Percentiles rank a stretch among this genome's conserved stretches.
phyloP scores from a whole-genome alignment of 2,797 vertebrate species.

The Meriones psammophilus region DNA sequence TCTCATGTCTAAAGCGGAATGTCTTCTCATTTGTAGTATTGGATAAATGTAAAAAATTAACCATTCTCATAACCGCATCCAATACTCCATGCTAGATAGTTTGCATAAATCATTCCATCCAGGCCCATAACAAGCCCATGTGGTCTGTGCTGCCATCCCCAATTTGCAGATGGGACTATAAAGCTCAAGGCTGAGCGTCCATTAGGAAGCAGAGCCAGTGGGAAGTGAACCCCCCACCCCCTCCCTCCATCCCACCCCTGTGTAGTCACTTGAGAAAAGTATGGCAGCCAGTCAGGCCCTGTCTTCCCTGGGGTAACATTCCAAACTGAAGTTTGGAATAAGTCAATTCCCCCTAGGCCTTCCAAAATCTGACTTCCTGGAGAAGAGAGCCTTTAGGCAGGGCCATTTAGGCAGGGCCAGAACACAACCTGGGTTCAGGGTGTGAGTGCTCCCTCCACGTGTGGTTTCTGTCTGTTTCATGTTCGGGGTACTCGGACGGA shows the following conservation, averaged over 20 bases:
- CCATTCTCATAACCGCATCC: slow-evolving; percentile 11
- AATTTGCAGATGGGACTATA: neutral
- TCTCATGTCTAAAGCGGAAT: slow-evolving; percentile 18
- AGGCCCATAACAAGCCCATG: neutral
- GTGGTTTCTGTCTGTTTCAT: neutral
- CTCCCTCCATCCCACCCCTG: neutral
- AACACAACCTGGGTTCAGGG: neutral
- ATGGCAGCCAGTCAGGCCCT: neutral
- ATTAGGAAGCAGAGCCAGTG: neutral
- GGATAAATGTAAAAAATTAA: slow-evolving; percentile 31
- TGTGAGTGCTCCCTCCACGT: neutral
- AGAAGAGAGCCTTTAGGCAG: neutral
- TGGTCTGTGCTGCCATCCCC: neutral
- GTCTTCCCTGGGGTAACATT: neutral
- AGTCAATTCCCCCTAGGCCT: neutral
- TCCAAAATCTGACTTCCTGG: neutral
- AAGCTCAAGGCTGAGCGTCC: slow-evolving; percentile 8
- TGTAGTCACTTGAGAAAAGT: neutral
- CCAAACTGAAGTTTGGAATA: neutral
- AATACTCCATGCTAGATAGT: neutral
- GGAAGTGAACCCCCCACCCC: neutral
- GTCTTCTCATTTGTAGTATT: neutral
- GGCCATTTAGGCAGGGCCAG: neutral
- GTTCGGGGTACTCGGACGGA: neutral
- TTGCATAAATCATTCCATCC: neutral